phyloP scores from a whole-genome alignment of 2,888 invertebrate genomes.

The Ennomos erosarius region DNA sequence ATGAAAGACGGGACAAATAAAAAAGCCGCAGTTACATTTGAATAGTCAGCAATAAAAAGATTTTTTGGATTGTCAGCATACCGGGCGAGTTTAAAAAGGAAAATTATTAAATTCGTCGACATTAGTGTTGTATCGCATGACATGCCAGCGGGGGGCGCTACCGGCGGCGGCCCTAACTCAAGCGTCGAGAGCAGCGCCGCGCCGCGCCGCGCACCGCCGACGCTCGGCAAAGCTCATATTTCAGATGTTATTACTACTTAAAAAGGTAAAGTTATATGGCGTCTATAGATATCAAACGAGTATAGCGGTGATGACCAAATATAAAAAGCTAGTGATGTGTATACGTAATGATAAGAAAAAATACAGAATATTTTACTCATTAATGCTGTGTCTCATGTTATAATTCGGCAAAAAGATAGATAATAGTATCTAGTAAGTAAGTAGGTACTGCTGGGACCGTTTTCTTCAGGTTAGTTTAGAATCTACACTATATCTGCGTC shows the following conservation, averaged over 20 bases:
- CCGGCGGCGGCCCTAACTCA: conserved; percentile 66
- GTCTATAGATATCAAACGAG: conserved; percentile 72
- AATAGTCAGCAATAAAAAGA: conserved; percentile 30
- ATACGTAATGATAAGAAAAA: conserved; percentile 2
- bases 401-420: too few relatives aligned
- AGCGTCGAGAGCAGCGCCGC: conserved; percentile 41
- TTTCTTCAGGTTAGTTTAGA: too few relatives aligned
- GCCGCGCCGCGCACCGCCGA: conserved; percentile 36
- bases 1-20: conserved; percentile 41
- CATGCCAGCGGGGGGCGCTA: conserved; percentile 78
- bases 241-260: conserved; percentile 73
- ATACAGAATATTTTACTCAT: neutral
- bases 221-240: conserved; percentile 56
- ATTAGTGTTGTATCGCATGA: conserved; percentile 74
- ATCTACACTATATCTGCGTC: too few relatives aligned
- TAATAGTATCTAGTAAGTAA: too few relatives aligned
- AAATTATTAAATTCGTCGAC: conserved; percentile 62
- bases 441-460: too few relatives aligned
- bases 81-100: conserved; percentile 44
- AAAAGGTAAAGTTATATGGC: conserved; percentile 69
- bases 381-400: too few relatives aligned
- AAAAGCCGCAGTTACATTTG: conserved; percentile 12
- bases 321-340: conserved; percentile 59
- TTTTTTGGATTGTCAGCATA: conserved; percentile 37
- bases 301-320: conserved; percentile 62